Percentiles rank a stretch among this genome's conserved stretches.
These are phyloP conservation scores for Melieria picta DNA, from an alignment of 2,888 invertebrate species.

Conservation along the genomic window DNA sequence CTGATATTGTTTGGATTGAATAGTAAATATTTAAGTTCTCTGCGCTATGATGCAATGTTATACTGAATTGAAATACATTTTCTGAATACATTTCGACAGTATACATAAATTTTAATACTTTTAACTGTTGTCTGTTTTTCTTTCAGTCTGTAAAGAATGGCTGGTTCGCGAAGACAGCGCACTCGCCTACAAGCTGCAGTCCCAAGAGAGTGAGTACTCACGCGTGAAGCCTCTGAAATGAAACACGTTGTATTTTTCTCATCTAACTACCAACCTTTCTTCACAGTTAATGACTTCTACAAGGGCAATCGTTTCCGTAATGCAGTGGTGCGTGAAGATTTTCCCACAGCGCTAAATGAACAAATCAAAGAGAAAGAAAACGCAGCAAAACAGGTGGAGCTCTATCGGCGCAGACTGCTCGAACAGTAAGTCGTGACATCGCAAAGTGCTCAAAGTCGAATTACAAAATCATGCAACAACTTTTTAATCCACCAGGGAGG, in stretches of 20 bases:
- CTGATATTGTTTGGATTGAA: no score
- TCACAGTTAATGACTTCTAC: slow-evolving; percentile 77
- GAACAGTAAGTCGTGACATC: slow-evolving; percentile 70
- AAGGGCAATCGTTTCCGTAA: slow-evolving; percentile 80
- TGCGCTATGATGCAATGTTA: no score
- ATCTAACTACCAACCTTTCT: not conserved
- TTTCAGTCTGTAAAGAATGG: slow-evolving; percentile 82
- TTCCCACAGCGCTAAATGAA: slow-evolving; percentile 79
- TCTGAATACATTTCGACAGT: not conserved
- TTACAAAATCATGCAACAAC: not conserved
- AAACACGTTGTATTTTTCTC: no score
- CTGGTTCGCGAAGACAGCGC: slow-evolving; percentile 85
- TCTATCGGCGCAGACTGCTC: slow-evolving; percentile 65
- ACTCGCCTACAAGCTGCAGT: slow-evolving; percentile 81
- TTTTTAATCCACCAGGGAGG: slow-evolving; percentile 68
- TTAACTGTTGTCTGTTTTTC: slow-evolving; percentile 48
- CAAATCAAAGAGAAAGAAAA: slow-evolving; percentile 76
- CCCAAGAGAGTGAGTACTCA: slow-evolving; percentile 76
- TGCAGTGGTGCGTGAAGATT: slow-evolving; percentile 80
- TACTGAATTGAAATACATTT: no score
- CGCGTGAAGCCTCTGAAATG: no score
- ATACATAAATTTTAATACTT: slow-evolving; percentile 9
- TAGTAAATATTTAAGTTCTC: no score
- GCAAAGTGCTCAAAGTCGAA: not conserved
- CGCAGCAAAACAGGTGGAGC: slow-evolving; percentile 73